Conservation (phyloP, 2,888 invertebrate species). For the Exephanes ischioxanthus region DNA sequence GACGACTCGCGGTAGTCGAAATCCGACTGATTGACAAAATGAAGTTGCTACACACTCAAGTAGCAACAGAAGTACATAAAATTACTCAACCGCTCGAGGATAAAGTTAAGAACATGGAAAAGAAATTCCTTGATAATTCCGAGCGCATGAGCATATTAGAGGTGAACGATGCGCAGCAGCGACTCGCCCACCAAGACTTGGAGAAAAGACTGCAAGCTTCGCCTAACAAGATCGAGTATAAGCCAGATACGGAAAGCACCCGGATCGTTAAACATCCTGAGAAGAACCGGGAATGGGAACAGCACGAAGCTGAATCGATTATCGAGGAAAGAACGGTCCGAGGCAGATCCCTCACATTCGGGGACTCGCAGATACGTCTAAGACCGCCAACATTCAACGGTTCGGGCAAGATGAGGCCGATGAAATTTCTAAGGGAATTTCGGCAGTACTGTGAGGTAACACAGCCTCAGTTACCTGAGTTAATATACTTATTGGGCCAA, state of each 20-base stretch:
- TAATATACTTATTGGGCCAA: not conserved
- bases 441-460: constrained; percentile 7
- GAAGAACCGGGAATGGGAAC: not conserved
- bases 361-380: not conserved
- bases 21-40: not conserved
- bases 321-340: not conserved
- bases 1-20: not conserved
- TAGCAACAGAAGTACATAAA: not conserved
- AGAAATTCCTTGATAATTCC: not conserved
- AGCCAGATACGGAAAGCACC: not conserved
- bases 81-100: not conserved
- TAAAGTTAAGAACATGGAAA: not conserved
- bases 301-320: not conserved
- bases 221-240: not conserved
- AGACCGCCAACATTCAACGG: not conserved
- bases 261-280: not conserved
- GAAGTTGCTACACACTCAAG: not conserved
- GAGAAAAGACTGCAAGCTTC: not conserved
- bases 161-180: not conserved
- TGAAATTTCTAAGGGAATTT: constrained; percentile 5
- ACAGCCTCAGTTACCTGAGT: not conserved
- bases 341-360: not conserved
- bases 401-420: not conserved
- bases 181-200: not conserved
- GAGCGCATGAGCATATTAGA: not conserved